A percentile compares a stretch with the other conserved stretches of the same genome.
These are phyloP conservation scores for Martes martes DNA, from an alignment of 2,113 vertebrate species.

Conservation along the genomic window DNA sequence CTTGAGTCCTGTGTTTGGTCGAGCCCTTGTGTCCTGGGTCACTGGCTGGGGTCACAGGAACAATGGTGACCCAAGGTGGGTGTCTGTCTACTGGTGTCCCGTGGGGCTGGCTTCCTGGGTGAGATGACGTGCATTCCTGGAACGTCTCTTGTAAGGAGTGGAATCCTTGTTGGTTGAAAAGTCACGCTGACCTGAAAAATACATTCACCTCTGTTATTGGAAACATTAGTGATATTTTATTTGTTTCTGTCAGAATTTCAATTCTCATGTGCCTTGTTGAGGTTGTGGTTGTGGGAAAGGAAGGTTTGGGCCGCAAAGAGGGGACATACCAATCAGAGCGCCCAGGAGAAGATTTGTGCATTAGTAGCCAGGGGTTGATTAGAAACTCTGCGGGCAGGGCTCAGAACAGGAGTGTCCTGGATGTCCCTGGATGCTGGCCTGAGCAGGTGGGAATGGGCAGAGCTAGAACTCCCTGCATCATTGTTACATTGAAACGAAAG, in stretches of 20 bases:
- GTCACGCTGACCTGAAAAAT: background rate
- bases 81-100: rapidly evolving
- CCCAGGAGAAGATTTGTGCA: background rate
- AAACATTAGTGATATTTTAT: background rate
- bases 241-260: background rate
- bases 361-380: rapidly evolving
- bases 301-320: background rate
- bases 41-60: background rate
- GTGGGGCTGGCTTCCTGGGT: rapidly evolving
- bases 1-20: background rate
- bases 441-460: background rate
- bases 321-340: background rate
- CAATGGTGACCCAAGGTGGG: too few relatives aligned
- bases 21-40: too few relatives aligned
- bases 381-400: background rate
- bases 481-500: background rate
- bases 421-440: background rate
- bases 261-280: background rate
- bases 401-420: background rate
- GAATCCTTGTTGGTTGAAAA: background rate
- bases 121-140: too few relatives aligned
- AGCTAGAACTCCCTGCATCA: background rate
- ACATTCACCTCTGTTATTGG: background rate
- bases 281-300: background rate
- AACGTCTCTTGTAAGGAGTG: background rate